A percentile compares a stretch with the other conserved stretches of the same genome.
Evolutionary conservation across 2,888 invertebrate genomes (phyloP).

Genomic region (Drosophila affinis): DNA sequence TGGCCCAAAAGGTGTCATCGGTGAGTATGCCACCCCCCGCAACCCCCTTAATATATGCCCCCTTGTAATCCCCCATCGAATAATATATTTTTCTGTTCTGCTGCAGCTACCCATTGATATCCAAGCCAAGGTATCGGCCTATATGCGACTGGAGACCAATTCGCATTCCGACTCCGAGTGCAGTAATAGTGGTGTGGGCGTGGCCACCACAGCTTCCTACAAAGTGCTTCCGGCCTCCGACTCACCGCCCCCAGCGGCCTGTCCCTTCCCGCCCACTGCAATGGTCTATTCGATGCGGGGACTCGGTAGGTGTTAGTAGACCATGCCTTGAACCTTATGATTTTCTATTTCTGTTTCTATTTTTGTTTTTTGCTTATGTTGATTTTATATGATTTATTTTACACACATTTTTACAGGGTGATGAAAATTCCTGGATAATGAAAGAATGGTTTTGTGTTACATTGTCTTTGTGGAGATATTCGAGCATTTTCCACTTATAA

Average conservation of each 20-base stretch:
- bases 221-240: slow-evolving; percentile 84
- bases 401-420: background rate
- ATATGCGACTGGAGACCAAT: slow-evolving; percentile 84
- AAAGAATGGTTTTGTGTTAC: background rate
- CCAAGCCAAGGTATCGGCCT: slow-evolving; percentile 93
- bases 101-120: slow-evolving; percentile 93
- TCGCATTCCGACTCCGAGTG: slow-evolving; percentile 84
- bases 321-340: slow-evolving; percentile 72
- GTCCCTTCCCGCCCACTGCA: slow-evolving; percentile 91
- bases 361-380: background rate
- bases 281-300: slow-evolving; percentile 89
- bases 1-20: slow-evolving; percentile 94
- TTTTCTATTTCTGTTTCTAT: slow-evolving; percentile 5
- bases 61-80: background rate
- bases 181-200: slow-evolving; percentile 83
- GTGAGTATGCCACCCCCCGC: slow-evolving; percentile 85
- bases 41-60: background rate
- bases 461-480: too few relatives aligned
- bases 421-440: background rate
- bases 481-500: too few relatives aligned
- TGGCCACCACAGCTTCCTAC: slow-evolving; percentile 83
- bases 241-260: slow-evolving; percentile 82
- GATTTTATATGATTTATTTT: slow-evolving; percentile 8
- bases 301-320: slow-evolving; percentile 84
- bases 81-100: slow-evolving; percentile 3